Conservation (phyloP, 2,888 invertebrate genomes). For the Acrocera orbiculus region DNA sequence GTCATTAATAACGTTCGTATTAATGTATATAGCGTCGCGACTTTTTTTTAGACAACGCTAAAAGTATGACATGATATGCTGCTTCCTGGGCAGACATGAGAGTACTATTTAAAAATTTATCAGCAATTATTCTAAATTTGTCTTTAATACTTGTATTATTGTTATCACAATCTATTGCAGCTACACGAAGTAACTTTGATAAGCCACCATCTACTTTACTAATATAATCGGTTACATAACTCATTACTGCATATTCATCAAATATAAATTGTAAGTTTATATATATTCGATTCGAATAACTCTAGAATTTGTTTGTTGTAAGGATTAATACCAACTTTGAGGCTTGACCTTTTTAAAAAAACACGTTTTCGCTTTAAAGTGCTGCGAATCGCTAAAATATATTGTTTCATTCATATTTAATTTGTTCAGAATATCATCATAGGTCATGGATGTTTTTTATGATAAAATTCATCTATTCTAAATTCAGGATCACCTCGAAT, state of each 20-base stretch:
- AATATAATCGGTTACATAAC: constrained; percentile 16
- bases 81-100: constrained; percentile 3
- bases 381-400: constrained; percentile 8
- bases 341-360: constrained; percentile 13
- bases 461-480: no score
- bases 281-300: constrained; percentile 15
- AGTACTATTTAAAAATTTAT: constrained; percentile 10
- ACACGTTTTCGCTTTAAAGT: constrained; percentile 9
- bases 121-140: constrained; percentile 12
- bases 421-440: no score
- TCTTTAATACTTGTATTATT: constrained; percentile 11
- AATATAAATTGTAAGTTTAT: constrained; percentile 14
- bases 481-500: constrained; percentile 1
- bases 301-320: constrained; percentile 14
- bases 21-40: constrained; percentile 2
- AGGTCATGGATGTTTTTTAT: no score
- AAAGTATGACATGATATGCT: not conserved
- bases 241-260: constrained; percentile 13
- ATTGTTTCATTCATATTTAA: constrained; percentile 7
- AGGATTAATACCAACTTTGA: constrained; percentile 13
- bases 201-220: constrained; percentile 16
- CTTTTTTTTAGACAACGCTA: constrained; percentile 1
- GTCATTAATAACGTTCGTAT: constrained; percentile 4
- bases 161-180: constrained; percentile 12
- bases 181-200: constrained; percentile 14